phyloP scores from a whole-genome alignment of 2,113 vertebrate genomes.

The Dicaeum eximium region DNA sequence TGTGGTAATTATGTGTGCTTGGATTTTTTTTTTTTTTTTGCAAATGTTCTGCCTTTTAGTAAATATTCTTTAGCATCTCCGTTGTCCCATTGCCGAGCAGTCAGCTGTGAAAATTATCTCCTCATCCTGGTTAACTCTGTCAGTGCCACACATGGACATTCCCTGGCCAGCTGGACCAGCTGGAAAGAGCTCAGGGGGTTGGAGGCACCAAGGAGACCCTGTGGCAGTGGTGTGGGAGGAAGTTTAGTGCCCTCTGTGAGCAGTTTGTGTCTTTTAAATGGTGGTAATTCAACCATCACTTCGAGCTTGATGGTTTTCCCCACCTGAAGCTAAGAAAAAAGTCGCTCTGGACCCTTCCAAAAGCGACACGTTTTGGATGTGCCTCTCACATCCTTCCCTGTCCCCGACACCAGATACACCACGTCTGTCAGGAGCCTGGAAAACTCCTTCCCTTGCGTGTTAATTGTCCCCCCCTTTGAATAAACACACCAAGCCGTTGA shows the following conservation, averaged over 20 bases:
- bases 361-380: neutral
- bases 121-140: neutral
- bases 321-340: neutral
- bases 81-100: neutral
- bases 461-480: neutral
- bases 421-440: neutral
- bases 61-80: slow-evolving; percentile 26
- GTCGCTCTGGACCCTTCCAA: neutral
- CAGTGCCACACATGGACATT: neutral
- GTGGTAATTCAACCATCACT: neutral
- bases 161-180: neutral
- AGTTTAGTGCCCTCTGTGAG: neutral
- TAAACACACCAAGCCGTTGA: neutral
- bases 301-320: neutral
- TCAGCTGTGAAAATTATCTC: neutral
- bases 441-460: neutral
- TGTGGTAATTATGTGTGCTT: slow-evolving; percentile 41
- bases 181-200: neutral
- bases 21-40: neutral
- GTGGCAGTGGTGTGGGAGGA: neutral
- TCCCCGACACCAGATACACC: neutral
- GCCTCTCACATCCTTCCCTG: neutral
- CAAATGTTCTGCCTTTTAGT: slow-evolving; percentile 26
- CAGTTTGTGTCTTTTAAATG: neutral
- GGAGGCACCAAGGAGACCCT: neutral